Base-by-base conservation (phyloP, 2,888 invertebrate genomes). In the Eupsilia transversa region DNA sequence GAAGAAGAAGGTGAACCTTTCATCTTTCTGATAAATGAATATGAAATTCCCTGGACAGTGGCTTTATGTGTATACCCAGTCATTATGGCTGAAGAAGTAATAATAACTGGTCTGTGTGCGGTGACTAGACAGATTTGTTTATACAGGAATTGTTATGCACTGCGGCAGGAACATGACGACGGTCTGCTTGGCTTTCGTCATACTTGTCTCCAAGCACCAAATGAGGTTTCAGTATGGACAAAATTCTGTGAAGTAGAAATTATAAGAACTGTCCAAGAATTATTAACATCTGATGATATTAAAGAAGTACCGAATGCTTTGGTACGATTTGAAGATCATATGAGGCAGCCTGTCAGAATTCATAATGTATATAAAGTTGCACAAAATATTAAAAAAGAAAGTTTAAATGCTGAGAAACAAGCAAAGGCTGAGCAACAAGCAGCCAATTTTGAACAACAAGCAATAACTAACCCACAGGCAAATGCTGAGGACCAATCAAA, bases 171-270 rank as follows among this genome's bases (percentile, higher is more conserved):
- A 83, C 94, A 95, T 67, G 95, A 95, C 61, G 95, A 96, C 67
- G 94, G 96, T 33, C 93, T 98, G 59, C 95, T 99, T 23, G 98
- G 99, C 1, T 99, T 98, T 89, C 97, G 98, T 78, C 97, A 97
- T 79, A 97, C 98, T 70, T 98, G 98, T 89, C 95, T 99, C 23
- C 97, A 98, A 88, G 98, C 98, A 3, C 98, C 98, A 70, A 98
- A 98, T 41, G 99, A 99, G 94, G 97, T 97, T 14, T 98, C 99
- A 14, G 96, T 98, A 56, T 99, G 99, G 99, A 99, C 99, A 0
- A 98, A 98, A 89, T 99, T 99, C 92, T 99, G 99, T 96, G 99
- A 99, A 96, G 97, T 98, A 6, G 98, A 99, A 90, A 95, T 99
- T 60, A 97, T 98, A 20, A 92, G 94, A 70, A 97, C 97, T 1